A percentile compares a stretch with the other conserved stretches of the same genome.
Conservation (phyloP, 2,888 invertebrate species). For the Scaeva pyrastri region DNA sequence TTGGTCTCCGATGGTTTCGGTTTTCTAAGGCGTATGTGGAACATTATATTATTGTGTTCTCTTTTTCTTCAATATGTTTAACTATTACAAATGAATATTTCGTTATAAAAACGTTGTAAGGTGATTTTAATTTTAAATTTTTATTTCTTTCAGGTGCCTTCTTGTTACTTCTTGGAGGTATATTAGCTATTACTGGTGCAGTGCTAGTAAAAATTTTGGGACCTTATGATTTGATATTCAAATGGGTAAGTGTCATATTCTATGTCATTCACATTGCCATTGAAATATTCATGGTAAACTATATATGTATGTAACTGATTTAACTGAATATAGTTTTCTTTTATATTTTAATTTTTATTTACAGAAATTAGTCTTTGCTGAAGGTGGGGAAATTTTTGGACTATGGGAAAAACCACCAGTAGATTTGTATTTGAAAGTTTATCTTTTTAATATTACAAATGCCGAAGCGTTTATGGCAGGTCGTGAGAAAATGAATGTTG, state of each 20-base stretch:
- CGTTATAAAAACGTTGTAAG: constrained; percentile 14
- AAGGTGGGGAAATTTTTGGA: constrained; percentile 93
- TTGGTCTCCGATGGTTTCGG: too few species aligned
- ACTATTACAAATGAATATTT: constrained; percentile 5
- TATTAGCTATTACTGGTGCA: constrained; percentile 88
- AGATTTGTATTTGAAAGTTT: constrained; percentile 90
- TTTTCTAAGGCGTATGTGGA: constrained; percentile 47
- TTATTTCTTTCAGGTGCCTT: constrained; percentile 87
- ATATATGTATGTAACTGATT: not conserved
- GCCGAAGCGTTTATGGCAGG: constrained; percentile 91
- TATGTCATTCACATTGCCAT: constrained; percentile 9
- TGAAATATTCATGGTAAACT: constrained; percentile 12
- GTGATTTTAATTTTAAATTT: constrained; percentile 8
- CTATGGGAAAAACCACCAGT: constrained; percentile 93
- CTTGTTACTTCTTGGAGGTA: constrained; percentile 88
- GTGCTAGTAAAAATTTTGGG: constrained; percentile 87
- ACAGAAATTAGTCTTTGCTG: constrained; percentile 89
- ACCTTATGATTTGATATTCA: constrained; percentile 91
- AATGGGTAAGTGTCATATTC: constrained; percentile 86
- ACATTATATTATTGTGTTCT: constrained; percentile 37
- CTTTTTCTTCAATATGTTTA: constrained; percentile 11
- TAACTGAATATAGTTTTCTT: not conserved
- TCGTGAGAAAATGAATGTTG: constrained; percentile 88
- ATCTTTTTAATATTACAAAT: constrained; percentile 93
- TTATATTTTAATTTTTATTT: constrained; percentile 67